Percentiles rank a stretch among this genome's conserved stretches.
These are phyloP conservation scores for Trimorus sp. DNA, from an alignment of 2,888 invertebrate genomes.

Conservation along the genomic window DNA sequence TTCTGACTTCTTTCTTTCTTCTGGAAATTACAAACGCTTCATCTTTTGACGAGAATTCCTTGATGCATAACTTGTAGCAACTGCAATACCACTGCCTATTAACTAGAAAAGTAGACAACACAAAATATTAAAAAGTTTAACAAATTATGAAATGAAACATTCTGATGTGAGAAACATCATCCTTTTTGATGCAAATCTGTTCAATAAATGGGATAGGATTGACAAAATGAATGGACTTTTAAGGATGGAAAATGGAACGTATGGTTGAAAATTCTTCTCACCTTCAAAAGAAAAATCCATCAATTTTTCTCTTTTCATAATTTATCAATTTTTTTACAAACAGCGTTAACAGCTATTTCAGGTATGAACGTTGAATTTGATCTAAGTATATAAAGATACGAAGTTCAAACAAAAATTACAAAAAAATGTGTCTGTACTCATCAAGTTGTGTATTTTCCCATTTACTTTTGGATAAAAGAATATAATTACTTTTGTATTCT, in stretches of 20 bases:
- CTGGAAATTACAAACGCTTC: neutral
- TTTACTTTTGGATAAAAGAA: slow-evolving; percentile 22
- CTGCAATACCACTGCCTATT: slow-evolving; percentile 10
- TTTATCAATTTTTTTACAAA: slow-evolving; percentile 45
- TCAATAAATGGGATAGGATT: neutral
- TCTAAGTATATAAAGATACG: slow-evolving; percentile 39
- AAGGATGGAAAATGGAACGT: slow-evolving; percentile 27
- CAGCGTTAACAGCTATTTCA: slow-evolving; percentile 52
- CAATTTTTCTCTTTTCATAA: slow-evolving; percentile 30
- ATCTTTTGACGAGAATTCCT: slow-evolving; percentile 1
- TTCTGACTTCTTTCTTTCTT: too few species aligned
- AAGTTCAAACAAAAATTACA: slow-evolving; percentile 20
- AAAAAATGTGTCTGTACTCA: neutral
- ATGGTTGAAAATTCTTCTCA: neutral
- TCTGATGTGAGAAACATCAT: too few species aligned
- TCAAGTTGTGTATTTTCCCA: slow-evolving; percentile 31
- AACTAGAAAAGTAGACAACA: slow-evolving; percentile 22
- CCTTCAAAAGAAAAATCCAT: slow-evolving; percentile 14
- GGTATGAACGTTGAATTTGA: slow-evolving; percentile 13
- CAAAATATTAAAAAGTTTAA: neutral
- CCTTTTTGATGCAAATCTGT: too few species aligned
- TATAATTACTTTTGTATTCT: slow-evolving; percentile 17
- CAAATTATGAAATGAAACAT: too few species aligned
- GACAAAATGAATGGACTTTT: slow-evolving; percentile 9
- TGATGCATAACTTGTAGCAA: neutral